Conservation (phyloP, 92 coral and sea anemone species). For the Palythoa grandiflora region DNA sequence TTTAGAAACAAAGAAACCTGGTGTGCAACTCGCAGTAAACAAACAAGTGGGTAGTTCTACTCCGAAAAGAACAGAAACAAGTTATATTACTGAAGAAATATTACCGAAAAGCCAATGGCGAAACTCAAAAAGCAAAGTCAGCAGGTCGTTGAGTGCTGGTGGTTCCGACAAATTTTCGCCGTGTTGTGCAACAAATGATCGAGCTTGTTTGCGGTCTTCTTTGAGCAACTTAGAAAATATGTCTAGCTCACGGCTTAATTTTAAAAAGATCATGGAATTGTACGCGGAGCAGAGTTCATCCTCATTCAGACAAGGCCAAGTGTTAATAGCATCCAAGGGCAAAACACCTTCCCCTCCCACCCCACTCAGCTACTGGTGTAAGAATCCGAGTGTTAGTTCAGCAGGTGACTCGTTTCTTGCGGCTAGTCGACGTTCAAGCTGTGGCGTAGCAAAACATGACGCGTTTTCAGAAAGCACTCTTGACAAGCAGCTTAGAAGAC, state of each 20-base stretch:
- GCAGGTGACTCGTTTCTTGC: conserved; percentile 17
- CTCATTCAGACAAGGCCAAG: conserved; percentile 80
- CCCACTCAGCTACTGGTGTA: neutral
- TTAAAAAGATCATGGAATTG: conserved; percentile 69
- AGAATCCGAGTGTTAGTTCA: conserved; percentile 23
- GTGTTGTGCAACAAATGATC: neutral
- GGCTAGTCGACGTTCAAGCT: conserved; percentile 9
- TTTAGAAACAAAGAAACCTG: conserved; percentile 23
- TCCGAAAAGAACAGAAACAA: neutral
- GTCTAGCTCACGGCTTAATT: neutral
- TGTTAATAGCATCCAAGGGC: conserved; percentile 63
- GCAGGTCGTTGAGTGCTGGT: neutral
- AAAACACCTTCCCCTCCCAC: conserved; percentile 63
- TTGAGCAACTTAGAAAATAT: neutral
- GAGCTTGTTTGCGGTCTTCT: neutral
- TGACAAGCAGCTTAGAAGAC: conserved; percentile 71
- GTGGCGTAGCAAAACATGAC: conserved; percentile 49
- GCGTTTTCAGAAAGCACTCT: conserved; percentile 47
- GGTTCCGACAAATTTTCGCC: neutral
- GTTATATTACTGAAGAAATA: neutral
- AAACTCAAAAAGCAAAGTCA: neutral
- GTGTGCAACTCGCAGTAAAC: neutral
- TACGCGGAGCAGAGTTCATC: conserved; percentile 75
- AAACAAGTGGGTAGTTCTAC: neutral
- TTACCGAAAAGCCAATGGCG: neutral